A percentile compares a stretch with the other conserved stretches of the same genome.
phyloP scores from a whole-genome alignment of 2,113 vertebrate species.

The Sardina pilchardus region DNA sequence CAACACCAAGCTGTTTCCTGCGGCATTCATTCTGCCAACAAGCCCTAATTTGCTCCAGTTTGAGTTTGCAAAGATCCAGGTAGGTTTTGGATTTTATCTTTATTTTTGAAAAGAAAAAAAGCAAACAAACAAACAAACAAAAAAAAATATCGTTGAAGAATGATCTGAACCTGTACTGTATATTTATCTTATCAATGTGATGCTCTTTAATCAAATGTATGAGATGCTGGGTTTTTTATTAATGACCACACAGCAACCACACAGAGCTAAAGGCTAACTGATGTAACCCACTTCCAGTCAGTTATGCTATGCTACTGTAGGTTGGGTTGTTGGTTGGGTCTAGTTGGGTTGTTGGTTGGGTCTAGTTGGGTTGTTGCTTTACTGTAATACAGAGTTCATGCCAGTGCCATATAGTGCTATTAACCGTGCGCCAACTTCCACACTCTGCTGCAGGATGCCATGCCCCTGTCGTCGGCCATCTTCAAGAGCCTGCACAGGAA shows the following conservation, averaged over 20 bases:
- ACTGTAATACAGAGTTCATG: not conserved
- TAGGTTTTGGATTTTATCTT: constrained; percentile 60
- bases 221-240: not conserved
- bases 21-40: constrained; percentile 87
- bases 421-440: not conserved
- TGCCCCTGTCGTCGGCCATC: constrained; percentile 95
- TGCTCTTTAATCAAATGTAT: too few relatives aligned
- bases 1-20: constrained; percentile 92
- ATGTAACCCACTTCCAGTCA: too few relatives aligned
- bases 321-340: too few relatives aligned
- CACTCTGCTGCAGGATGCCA: constrained; percentile 77
- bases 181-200: too few relatives aligned
- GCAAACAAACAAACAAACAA: too few relatives aligned
- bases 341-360: too few relatives aligned
- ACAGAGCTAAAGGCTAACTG: too few relatives aligned
- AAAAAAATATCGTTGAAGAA: too few relatives aligned
- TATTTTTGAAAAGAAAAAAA: not conserved
- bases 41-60: constrained; percentile 91
- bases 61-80: constrained; percentile 94
- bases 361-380: too few relatives aligned
- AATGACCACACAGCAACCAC: not conserved
- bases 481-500: constrained; percentile 94
- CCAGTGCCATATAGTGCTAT: not conserved
- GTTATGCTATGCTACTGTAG: too few relatives aligned
- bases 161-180: not conserved